Evolutionary conservation across 2,888 invertebrate genomes (phyloP), one percentile per base, ranked within the genome.

Genomic region (Drosophila longiperda): DNA sequence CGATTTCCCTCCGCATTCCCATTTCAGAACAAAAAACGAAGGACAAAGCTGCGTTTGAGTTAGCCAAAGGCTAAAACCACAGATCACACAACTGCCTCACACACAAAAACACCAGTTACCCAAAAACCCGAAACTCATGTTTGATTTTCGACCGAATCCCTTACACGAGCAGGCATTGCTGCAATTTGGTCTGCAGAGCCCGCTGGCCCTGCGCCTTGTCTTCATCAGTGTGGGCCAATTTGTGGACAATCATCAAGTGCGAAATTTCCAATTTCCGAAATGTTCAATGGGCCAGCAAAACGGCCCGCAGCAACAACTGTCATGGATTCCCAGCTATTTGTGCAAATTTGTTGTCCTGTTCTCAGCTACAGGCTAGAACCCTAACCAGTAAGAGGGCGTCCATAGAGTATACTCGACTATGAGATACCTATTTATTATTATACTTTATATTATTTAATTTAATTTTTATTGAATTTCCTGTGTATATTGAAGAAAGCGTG

Each of bases 251-350:
- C 80, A 78, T 81, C 77, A 87, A 93, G 79, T 66, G 91, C 91
- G 93, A 94, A 95, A 83, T 88, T 90, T 38, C 95, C 95, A 66
- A 95, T 89, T 79, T 93, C 80, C 54, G 91, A 92, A 29, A 94
- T 88, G 80, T 93, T 92, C 72, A 95, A 92, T 76, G 90, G 90
- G 15, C 95, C 95, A 60, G 94, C 93, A 75, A 87, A 83, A 82
- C 76, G 83, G 83, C 85, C 85, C 86, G 88, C 90, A 64, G 63
- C 81, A 76, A 79, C 82, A 74, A 80, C 73, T 79, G 78, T 77
- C 78, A 79, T 69, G 63, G 78, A 80, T 77, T 60, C 81, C 60
- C 69, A 79, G 48, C 73, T 75, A 79, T 82, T 80, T 80, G 71
- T 66, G 82, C 82, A 75, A 80, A 82, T 80, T 82, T 80, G 79